Base-by-base conservation (phyloP, 2,113 vertebrate genomes). In the Varanus komodoensis region DNA sequence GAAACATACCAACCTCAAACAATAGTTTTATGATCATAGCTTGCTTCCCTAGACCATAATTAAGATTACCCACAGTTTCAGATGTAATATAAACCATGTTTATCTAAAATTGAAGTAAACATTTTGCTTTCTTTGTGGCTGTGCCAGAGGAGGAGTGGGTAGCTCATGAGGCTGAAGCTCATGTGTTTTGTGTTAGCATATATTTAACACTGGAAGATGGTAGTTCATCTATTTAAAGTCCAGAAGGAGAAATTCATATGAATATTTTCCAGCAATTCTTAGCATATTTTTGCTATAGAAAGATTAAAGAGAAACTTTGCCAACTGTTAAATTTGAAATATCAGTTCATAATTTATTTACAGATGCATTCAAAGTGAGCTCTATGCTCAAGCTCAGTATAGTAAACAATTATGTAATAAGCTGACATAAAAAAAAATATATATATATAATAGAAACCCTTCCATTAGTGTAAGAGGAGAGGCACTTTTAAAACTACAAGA, bases 151-250 rank as follows among this genome's bases (percentile, higher is more conserved):
- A 68, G 23, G 67, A 69, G 14, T 4, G 4, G 67, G 67, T 27
- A 69, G 67, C 25, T 2, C 21, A 68, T 68, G 67, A 68, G 67
- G 3, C 57, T 15, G 17, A 61, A 15, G 57, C 57, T 61, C 57
- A 61, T 15, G 54, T 14, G 38, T 44, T 44, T 44, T 44, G 54
- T 12, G 54, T 54, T 7, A 54, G 11, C 61, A 64, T 64, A 11
- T 64, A 64, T 19, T 5, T 61, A 61, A 19, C 19, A 64, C 17
- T 27, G 38, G 8, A n/a, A 6, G 89, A 81, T n/a, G 25, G 64
- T 84, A 14, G 8, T 64, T 79, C 7, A 90, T n/a, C 77, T 84
- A 12, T 80, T 86, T 91, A 61, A 89, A 86, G 44, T 85, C 34
- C 38, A 4, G 87, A 85, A 90, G 68, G 79, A 84, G 48, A 87